phyloP scores from a whole-genome alignment of 2,888 invertebrate species.

The Xanthorhoe spadicearia region DNA sequence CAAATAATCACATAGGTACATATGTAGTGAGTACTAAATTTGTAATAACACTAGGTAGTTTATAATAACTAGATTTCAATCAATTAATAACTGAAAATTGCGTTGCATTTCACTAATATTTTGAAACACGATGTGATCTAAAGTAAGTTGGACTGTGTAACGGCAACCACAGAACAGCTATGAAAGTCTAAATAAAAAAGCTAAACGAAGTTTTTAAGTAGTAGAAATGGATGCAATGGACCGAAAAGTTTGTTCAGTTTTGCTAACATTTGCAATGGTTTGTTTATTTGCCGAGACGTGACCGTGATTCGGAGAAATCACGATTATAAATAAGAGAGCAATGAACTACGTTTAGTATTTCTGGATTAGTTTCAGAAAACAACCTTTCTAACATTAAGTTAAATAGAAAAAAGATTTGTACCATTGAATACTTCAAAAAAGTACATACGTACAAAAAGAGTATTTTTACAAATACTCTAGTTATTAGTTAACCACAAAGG shows the following conservation, averaged over 20 bases:
- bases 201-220: constrained; percentile 18
- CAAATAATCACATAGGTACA: too few relatives aligned
- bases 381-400: background rate
- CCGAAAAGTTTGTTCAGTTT: constrained; percentile 37
- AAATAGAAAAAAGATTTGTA: too few relatives aligned
- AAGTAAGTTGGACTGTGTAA: background rate
- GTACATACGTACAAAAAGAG: too few relatives aligned
- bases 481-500: too few relatives aligned
- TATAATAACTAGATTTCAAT: too few relatives aligned
- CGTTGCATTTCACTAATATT: background rate
- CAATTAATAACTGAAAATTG: too few relatives aligned
- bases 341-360: background rate
- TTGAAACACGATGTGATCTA: background rate
- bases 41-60: too few relatives aligned
- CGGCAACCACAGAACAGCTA: constrained; percentile 11
- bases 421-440: too few relatives aligned
- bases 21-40: too few relatives aligned
- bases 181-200: constrained; percentile 37
- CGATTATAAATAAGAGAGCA: background rate
- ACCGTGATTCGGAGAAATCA: constrained; percentile 14
- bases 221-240: constrained; percentile 27
- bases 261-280: constrained; percentile 35
- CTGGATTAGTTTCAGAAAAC: background rate
- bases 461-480: too few relatives aligned
- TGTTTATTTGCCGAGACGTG: constrained; percentile 33